Evolutionary conservation across 2,888 invertebrate genomes (phyloP), one percentile per base, ranked within the genome.

Genomic region (Clivina fossor): DNA sequence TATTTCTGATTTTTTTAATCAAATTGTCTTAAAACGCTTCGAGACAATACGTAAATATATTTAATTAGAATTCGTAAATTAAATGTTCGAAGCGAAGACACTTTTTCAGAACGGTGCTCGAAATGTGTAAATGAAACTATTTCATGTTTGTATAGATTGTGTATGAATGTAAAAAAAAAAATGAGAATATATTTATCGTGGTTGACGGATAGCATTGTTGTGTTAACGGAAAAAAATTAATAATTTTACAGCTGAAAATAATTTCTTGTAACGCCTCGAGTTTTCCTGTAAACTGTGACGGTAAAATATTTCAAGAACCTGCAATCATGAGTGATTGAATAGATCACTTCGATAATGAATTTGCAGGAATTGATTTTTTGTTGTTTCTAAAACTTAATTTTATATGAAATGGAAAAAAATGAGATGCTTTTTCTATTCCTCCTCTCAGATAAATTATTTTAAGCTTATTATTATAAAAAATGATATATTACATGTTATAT

Each of bases 251-350:
- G 32, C 50, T 50, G 50, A 41, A 50, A 41, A 41, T 49, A 50
- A 32, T 50, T 32, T 30, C 41, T 8, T n/a, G n/a, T n/a, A n/a
- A n/a, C n/a, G n/a, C n/a, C n/a, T n/a, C n/a, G n/a, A n/a, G n/a
- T n/a, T n/a, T n/a, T n/a, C 8, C 8, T 26, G 8, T 26, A 26
- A 7, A 38, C 7, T 15, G 16, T 38, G 19, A 38, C 16, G 16
- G 4, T 38, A 26, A 26, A 26, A 8, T 33, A 33, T 8, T 11
- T 13, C 11, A 13, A 30, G 26, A 46, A 46, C 30, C 20, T 37
- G 47, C 58, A 58, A 47, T 20, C 56, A 58, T 58, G 43, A 58
- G 58, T 58, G 58, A 56, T 51, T 28, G 20, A 33, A n/a, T n/a
- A 20, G 19, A 51, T 58, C 58, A 58, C 30, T 58, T 53, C 58